Evolutionary conservation across 2,888 invertebrate species (phyloP).

Genomic region (Gisinianus flammeolus): DNA sequence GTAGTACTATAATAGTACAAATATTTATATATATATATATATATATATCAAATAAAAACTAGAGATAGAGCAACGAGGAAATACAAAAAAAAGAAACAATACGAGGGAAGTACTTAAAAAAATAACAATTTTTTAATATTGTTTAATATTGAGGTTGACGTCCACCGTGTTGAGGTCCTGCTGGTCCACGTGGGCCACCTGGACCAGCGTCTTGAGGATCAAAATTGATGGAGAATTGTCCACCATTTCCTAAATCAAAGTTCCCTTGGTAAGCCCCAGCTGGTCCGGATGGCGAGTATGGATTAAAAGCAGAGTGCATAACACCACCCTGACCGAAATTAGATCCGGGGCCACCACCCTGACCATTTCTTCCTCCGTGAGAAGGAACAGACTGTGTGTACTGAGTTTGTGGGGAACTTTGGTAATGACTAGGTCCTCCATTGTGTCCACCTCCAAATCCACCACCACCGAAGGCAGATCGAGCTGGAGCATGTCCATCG

Average conservation of each 20-base stretch:
- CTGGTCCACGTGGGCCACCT: not conserved
- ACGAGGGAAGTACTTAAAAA: too few relatives aligned
- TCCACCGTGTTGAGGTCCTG: not conserved
- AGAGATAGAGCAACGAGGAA: not conserved
- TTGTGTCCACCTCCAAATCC: not conserved
- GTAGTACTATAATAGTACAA: too few relatives aligned
- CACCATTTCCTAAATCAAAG: slow-evolving; percentile 57
- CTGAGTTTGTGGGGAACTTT: slow-evolving; percentile 40
- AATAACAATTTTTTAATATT: slow-evolving; percentile 1
- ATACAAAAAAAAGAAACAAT: too few relatives aligned
- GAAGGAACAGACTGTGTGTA: slow-evolving; percentile 35
- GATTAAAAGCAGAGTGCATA: slow-evolving; percentile 41
- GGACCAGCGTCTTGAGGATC: slow-evolving; percentile 46
- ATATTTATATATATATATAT: too few relatives aligned
- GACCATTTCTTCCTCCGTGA: slow-evolving; percentile 7
- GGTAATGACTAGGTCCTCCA: slow-evolving; percentile 23
- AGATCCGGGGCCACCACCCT: slow-evolving; percentile 9
- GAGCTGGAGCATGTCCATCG: not conserved
- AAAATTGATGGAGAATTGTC: slow-evolving; percentile 55
- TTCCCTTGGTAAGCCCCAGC: slow-evolving; percentile 53
- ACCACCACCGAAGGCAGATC: slow-evolving; percentile 14
- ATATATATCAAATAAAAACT: not conserved
- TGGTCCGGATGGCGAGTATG: slow-evolving; percentile 43
- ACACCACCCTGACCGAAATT: not conserved
- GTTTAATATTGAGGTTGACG: slow-evolving; percentile 36